phyloP scores from a whole-genome alignment of 1,140 invertebrate species.

The Diachasmimorpha longicaudata region DNA sequence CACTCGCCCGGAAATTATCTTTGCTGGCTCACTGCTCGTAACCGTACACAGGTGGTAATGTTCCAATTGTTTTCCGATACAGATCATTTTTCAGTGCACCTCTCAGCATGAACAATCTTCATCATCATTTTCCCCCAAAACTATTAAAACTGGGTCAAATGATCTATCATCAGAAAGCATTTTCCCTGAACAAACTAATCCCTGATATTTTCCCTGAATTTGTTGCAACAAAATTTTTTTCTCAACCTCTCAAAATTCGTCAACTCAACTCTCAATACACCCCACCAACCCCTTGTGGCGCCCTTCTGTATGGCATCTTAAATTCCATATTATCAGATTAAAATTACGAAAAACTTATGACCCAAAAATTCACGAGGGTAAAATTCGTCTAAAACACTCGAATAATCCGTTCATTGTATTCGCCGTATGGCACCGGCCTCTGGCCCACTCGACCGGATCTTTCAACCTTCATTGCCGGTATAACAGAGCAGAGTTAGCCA shows the following conservation, averaged over 20 bases:
- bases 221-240: neutral
- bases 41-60: slow-evolving; percentile 34
- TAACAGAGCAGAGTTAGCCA: neutral
- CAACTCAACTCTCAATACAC: neutral
- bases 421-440: neutral
- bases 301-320: too few species aligned
- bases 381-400: slow-evolving; percentile 8
- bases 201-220: neutral
- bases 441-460: neutral
- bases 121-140: neutral
- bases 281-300: neutral
- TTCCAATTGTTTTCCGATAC: slow-evolving; percentile 50
- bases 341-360: neutral
- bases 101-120: neutral
- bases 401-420: slow-evolving; percentile 1
- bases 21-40: slow-evolving; percentile 27
- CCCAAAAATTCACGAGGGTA: neutral
- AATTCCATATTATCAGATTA: neutral
- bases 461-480: neutral
- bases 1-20: slow-evolving; percentile 37
- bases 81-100: slow-evolving; percentile 18
- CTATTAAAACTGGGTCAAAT: neutral
- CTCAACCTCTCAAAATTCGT: neutral
- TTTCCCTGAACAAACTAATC: neutral
- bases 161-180: neutral